Conservation (phyloP, 2,797 vertebrate genomes). For the Microctenopoma lineatum region DNA sequence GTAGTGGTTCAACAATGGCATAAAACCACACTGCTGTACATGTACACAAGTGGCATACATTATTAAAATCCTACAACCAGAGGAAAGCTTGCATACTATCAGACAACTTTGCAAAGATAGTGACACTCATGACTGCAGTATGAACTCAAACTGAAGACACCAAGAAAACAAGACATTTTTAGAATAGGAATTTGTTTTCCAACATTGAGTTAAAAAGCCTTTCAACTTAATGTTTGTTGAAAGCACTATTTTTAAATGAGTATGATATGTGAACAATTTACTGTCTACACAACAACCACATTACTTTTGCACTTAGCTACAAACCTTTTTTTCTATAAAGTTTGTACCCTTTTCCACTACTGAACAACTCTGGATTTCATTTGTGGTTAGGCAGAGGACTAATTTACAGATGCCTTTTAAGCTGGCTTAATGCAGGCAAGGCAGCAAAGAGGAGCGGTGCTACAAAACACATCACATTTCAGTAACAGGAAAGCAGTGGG, state of each 20-base stretch:
- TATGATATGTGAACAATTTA: conserved; percentile 53
- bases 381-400: neutral
- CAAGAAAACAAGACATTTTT: conserved; percentile 46
- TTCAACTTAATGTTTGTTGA: conserved; percentile 48
- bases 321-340: neutral
- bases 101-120: conserved; percentile 46
- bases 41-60: conserved; percentile 66
- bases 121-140: conserved; percentile 63
- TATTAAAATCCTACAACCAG: conserved; percentile 73
- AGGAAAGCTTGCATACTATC: conserved; percentile 58
- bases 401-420: neutral
- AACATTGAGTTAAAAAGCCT: conserved; percentile 52
- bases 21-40: conserved; percentile 48
- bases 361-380: neutral
- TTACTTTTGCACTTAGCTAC: conserved; percentile 21
- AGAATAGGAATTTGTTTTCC: conserved; percentile 22
- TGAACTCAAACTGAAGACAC: conserved; percentile 69
- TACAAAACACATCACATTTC: too few relatives aligned
- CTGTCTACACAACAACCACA: conserved; percentile 34
- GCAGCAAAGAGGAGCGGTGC: too few relatives aligned
- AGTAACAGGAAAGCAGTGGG: too few relatives aligned
- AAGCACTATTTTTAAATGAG: conserved; percentile 36
- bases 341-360: neutral
- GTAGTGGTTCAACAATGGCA: conserved; percentile 59
- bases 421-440: neutral